These are phyloP conservation scores for Choristoneura fumiferana DNA, from an alignment of 1,140 invertebrate genomes.

Conservation along the genomic window DNA sequence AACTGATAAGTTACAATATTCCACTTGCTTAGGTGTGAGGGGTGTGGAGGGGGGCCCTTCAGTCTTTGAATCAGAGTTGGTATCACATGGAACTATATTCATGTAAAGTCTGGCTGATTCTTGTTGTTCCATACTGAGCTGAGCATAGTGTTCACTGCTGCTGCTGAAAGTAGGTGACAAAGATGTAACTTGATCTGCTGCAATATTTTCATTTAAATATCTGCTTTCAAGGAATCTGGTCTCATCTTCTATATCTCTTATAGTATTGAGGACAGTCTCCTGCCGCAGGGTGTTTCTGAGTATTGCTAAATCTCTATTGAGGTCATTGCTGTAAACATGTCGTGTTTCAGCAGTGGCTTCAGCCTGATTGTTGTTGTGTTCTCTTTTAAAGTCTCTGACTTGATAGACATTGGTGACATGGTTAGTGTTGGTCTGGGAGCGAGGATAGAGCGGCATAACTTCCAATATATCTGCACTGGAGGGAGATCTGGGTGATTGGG, in stretches of 20 bases:
- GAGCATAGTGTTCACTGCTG: constrained; percentile 76
- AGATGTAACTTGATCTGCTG: constrained; percentile 51
- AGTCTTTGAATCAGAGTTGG: constrained; percentile 42
- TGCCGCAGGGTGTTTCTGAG: constrained; percentile 66
- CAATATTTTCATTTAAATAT: constrained; percentile 49
- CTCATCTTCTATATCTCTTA: constrained; percentile 69
- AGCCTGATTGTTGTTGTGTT: constrained; percentile 75
- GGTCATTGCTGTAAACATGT: constrained; percentile 69
- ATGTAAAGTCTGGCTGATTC: constrained; percentile 80
- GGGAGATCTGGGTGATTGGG: constrained; percentile 75
- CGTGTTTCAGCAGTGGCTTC: constrained; percentile 46
- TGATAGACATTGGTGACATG: constrained; percentile 77
- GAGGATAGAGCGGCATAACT: constrained; percentile 73
- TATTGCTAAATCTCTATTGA: constrained; percentile 66
- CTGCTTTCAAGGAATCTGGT: constrained; percentile 52
- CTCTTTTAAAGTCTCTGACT: constrained; percentile 69
- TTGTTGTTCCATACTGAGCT: constrained; percentile 72
- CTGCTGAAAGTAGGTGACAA: constrained; percentile 68
- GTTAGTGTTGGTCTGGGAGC: constrained; percentile 49
- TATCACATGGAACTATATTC: constrained; percentile 80
- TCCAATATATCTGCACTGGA: constrained; percentile 77
- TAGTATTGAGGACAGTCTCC: constrained; percentile 66
- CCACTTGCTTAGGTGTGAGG: constrained; percentile 61
- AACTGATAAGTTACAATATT: constrained; percentile 62
- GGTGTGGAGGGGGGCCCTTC: constrained; percentile 54